Base-by-base conservation (phyloP, 2,797 vertebrate genomes). In the Lagodon rhomboides region DNA sequence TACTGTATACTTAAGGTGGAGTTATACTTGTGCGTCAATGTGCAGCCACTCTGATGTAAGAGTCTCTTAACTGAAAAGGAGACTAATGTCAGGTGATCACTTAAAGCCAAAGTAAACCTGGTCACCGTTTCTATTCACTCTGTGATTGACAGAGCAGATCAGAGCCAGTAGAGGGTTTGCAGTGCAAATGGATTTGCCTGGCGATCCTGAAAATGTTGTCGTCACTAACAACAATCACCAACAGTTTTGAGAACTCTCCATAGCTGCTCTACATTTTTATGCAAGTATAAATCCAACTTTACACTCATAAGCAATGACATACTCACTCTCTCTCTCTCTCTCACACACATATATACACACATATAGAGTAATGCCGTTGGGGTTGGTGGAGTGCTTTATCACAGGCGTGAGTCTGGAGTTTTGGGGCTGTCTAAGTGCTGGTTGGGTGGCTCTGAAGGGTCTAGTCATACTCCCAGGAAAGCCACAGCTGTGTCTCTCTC, bases 401-500 rank as follows among this genome's bases (percentile, higher is more conserved):
- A 98, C 84, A 99, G 96, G 93, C 90, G 95, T 86, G 97, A 94
- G 74, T 92, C 91, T 89, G 96, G 97, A 82, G 94, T 93, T 90
- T 94, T 93, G 77, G 95, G 91, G 76, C 86, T 54, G 85, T 93
- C 94, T 86, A 91, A 82, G 69, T 90, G 83, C 72, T 72, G 56
- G 65, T 55, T 44, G 23, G 87, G 65, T 56, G 69, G 74, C 80
- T 53, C 80, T 89, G 78, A 66, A 61, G 73, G 70, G 73, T 85
- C 22, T 94, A 96, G 96, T 99, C 97, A 99, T 79, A 83, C 92
- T 3, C 55, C 77, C 55, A 96, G 82, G 90, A 98, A 98, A 59
- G 82, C 0, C 74, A 93, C 55, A 16, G 93, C 93, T 16, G 82
- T 97, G 84, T 98, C 96, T 75, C 97, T 96, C 93, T 99, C 98